phyloP scores from a whole-genome alignment of 2,113 vertebrate species.

The Saguinus midas region DNA sequence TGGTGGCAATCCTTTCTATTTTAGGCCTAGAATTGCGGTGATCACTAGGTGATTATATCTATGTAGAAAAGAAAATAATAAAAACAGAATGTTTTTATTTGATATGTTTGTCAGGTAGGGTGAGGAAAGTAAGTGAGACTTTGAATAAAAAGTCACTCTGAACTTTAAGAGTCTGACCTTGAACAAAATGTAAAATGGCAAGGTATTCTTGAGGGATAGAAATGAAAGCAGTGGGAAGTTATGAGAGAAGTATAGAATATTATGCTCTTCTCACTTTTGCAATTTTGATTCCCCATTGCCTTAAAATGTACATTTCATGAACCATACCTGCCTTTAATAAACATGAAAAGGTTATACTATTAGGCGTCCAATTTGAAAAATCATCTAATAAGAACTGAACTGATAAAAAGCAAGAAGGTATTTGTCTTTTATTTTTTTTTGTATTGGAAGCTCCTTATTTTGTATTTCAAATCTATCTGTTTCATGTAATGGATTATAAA shows the following conservation, averaged over 20 bases:
- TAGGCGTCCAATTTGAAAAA: neutral
- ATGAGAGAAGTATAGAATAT: neutral
- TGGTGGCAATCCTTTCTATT: neutral
- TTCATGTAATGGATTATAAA: slow-evolving; percentile 72
- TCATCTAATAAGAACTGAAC: neutral
- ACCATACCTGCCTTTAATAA: neutral
- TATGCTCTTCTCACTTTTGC: neutral
- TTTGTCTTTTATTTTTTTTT: neutral
- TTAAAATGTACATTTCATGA: neutral
- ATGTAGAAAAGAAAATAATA: neutral
- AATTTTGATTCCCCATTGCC: neutral
- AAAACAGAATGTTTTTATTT: neutral
- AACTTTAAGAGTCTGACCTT: neutral
- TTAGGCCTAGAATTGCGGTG: neutral
- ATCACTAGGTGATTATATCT: neutral
- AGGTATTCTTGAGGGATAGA: neutral
- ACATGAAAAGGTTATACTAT: neutral
- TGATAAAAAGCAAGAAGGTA: neutral
- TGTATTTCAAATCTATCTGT: slow-evolving; percentile 41
- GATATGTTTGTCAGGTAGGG: neutral
- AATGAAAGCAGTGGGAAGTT: neutral
- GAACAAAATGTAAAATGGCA: slow-evolving; percentile 7
- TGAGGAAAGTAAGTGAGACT: neutral
- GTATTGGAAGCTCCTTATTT: slow-evolving; percentile 41
- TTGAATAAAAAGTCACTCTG: slow-evolving; percentile 30